Evolutionary conservation across 2,797 vertebrate genomes (phyloP).

Genomic region (Danio kyathit): DNA sequence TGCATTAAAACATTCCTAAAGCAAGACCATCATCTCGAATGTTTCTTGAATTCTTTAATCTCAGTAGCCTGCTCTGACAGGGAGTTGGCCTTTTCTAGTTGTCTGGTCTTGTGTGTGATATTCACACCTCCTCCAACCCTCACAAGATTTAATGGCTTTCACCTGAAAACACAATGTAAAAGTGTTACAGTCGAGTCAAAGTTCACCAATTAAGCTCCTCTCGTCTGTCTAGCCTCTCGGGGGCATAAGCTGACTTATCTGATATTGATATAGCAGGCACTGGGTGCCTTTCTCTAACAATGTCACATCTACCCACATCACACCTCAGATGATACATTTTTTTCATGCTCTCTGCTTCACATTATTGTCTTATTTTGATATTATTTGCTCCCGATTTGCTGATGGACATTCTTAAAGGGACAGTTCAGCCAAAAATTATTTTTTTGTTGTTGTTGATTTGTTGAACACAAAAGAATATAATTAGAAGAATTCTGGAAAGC

Average conservation of each 20-base stretch:
- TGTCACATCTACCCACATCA: slow-evolving; percentile 10
- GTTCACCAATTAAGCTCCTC: slow-evolving; percentile 11
- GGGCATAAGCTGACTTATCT: neutral
- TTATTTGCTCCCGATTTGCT: too few species aligned
- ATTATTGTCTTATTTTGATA: too few species aligned
- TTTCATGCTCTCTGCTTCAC: too few species aligned
- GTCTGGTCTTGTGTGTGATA: slow-evolving; percentile 10
- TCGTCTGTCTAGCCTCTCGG: neutral
- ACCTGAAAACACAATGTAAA: slow-evolving; percentile 6
- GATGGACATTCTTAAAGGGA: too few species aligned
- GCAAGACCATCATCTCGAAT: neutral
- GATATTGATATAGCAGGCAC: neutral
- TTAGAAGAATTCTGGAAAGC: too few species aligned
- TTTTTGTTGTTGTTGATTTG: too few species aligned
- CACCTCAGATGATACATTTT: neutral
- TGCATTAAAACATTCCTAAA: neutral
- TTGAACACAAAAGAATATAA: too few species aligned
- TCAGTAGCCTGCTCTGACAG: neutral
- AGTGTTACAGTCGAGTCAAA: slow-evolving; percentile 17
- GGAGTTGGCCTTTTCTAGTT: neutral
- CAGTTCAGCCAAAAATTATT: too few species aligned
- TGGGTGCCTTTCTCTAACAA: slow-evolving; percentile 1
- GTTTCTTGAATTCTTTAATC: neutral
- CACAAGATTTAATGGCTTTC: slow-evolving; percentile 45
- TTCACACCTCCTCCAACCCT: slow-evolving; percentile 18